These are phyloP conservation scores for Leptopilina drosophilae DNA, from an alignment of 2,888 invertebrate species.

Conservation along the genomic window DNA sequence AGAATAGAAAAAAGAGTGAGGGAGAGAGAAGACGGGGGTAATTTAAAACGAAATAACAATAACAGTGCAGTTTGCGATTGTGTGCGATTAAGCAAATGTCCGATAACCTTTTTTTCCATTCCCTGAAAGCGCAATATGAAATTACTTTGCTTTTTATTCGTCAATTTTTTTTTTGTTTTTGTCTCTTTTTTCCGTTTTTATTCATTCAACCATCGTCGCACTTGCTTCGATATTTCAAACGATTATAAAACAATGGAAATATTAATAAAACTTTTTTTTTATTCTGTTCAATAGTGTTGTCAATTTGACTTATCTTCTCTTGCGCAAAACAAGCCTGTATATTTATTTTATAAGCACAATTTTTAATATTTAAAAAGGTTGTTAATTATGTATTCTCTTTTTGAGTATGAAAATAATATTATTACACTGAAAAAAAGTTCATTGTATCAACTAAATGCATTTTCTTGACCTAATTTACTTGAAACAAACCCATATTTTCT, in stretches of 20 bases:
- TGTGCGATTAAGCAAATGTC: conserved; percentile 63
- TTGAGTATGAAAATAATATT: too few species aligned
- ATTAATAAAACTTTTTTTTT: not conserved
- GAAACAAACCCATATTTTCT: too few species aligned
- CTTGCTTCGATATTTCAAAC: conserved; percentile 7
- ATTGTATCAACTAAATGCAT: too few species aligned
- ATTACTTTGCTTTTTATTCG: conserved; percentile 54
- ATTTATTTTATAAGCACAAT: too few species aligned
- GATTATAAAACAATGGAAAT: conserved; percentile 15
- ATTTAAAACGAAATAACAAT: conserved; percentile 42
- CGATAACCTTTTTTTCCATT: conserved; percentile 54
- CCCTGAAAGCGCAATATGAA: conserved; percentile 45
- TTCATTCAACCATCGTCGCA: conserved; percentile 6
- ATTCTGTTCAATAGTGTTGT: not conserved
- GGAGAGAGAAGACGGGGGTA: conserved; percentile 46
- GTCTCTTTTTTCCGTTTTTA: not conserved
- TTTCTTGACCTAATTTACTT: too few species aligned
- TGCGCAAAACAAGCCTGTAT: too few species aligned
- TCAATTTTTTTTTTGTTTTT: conserved; percentile 3
- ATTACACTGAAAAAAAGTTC: too few species aligned
- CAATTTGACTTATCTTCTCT: too few species aligned
- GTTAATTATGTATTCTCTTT: too few species aligned
- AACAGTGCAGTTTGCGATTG: conserved; percentile 56
- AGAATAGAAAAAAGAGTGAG: conserved; percentile 27
- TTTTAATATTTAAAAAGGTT: too few species aligned